Evolutionary conservation across 1,140 invertebrate species (phyloP).

Genomic region (Drosophila dunni): DNA sequence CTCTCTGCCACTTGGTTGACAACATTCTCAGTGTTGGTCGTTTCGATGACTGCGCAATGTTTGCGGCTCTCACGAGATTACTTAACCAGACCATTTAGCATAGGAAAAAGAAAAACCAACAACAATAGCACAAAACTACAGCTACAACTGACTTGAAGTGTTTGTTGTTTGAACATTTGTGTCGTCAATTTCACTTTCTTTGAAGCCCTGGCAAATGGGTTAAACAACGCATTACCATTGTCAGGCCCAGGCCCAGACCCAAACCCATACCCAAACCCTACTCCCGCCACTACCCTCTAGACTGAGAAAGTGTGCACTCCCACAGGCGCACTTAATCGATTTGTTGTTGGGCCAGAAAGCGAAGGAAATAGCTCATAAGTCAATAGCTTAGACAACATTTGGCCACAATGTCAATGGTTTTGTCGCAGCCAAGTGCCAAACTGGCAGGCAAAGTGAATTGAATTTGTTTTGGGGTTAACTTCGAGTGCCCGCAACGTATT

Average conservation of each 20-base stretch:
- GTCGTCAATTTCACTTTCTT: slow-evolving; percentile 84
- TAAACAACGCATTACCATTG: slow-evolving; percentile 65
- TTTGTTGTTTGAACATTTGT: slow-evolving; percentile 79
- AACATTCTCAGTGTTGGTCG: slow-evolving; percentile 71
- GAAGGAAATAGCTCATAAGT: slow-evolving; percentile 27
- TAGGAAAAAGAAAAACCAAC: slow-evolving; percentile 49
- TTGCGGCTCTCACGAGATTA: slow-evolving; percentile 82
- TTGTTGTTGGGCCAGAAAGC: slow-evolving; percentile 12
- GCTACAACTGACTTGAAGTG: slow-evolving; percentile 32
- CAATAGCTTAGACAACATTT: slow-evolving; percentile 59
- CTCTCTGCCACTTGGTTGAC: slow-evolving; percentile 52
- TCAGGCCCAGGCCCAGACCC: slow-evolving; percentile 11
- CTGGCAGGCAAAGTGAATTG: slow-evolving; percentile 62
- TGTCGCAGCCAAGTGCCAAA: slow-evolving; percentile 27
- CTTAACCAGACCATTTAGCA: slow-evolving; percentile 82
- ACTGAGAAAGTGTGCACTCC: slow-evolving; percentile 43
- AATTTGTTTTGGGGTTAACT: slow-evolving; percentile 62
- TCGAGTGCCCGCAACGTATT: slow-evolving; percentile 53
- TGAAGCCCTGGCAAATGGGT: slow-evolving; percentile 51
- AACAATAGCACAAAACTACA: slow-evolving; percentile 11
- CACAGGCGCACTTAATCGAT: slow-evolving; percentile 66
- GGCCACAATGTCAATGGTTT: slow-evolving; percentile 41
- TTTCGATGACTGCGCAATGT: slow-evolving; percentile 73
- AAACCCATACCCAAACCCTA: background rate
- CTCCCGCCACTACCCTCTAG: background rate